Base-by-base conservation (phyloP, 1,140 invertebrate genomes). In the Drosophila tani region DNA sequence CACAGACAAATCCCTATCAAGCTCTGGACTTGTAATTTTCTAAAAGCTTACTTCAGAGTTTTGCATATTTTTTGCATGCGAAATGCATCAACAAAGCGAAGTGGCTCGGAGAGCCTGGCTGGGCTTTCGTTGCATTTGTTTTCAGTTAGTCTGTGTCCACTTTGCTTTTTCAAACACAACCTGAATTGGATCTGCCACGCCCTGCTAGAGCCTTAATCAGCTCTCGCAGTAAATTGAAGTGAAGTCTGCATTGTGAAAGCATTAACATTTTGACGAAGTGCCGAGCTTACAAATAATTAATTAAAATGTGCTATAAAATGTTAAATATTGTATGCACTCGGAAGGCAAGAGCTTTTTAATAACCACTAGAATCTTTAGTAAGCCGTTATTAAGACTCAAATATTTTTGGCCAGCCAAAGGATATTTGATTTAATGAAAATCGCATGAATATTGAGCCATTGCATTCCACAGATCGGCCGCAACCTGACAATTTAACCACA, bases 11-110 rank as follows among this genome's bases (percentile, higher is more conserved):
- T 64, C 47, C 63, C 24, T 74, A 73, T 73, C 29, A 68, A 85
- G 66, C 45, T 55, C 57, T 85, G 69, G 74, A 78, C 79, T 85
- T 85, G 82, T 85, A 85, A 86, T 85, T 85, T 85, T 86, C 59
- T 86, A 81, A 85, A 86, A 86, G 82, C 82, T 85, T 85, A 65
- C 78, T 78, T 67, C 46, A 66, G 47, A 78, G 71, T 81, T 85
- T 84, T 82, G 82, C 82, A 85, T 85, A 85, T 86, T 85, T 85
- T 85, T 85, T 79, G 65, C 82, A 86, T 87, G 53, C 58, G 50
- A 86, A 85, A 81, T 86, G 79, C 82, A 85, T 47, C 57, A 56
- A 47, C 71, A 68, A 47, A 41, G 32, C 40, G 32, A 51, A 73
- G 38, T 71, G 51, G 50, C 32, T 40, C 2, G 0, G 8, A 32